Conservation (phyloP, 2,113 vertebrate species). For the Neolamprologus sp. region DNA sequence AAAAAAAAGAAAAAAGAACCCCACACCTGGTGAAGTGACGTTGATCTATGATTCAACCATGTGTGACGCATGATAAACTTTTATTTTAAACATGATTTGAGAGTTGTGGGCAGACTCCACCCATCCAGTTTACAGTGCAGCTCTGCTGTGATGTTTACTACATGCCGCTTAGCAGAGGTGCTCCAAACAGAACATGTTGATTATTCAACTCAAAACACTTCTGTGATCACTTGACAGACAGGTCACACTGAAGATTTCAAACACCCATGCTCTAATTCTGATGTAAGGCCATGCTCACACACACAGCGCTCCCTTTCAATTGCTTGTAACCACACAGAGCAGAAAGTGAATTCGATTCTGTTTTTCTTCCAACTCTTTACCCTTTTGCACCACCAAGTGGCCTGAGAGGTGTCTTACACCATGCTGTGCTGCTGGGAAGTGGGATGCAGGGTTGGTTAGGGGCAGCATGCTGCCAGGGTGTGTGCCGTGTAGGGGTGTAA, state of each 20-base stretch:
- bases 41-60: background rate
- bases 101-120: background rate
- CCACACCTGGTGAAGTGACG: background rate
- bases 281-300: conserved; percentile 43
- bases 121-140: background rate
- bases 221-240: background rate
- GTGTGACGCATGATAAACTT: background rate
- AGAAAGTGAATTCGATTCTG: background rate
- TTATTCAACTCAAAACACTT: background rate
- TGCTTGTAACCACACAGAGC: background rate
- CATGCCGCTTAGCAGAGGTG: background rate
- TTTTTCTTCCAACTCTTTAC: background rate
- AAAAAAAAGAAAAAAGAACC: background rate
- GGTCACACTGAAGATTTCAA: background rate
- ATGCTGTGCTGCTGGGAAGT: conserved; percentile 26
- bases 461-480: conserved; percentile 44
- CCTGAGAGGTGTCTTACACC: background rate
- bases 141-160: background rate
- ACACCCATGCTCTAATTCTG: conserved; percentile 30
- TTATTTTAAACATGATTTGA: background rate
- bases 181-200: background rate
- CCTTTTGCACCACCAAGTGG: background rate
- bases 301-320: background rate
- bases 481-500: background rate
- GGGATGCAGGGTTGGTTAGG: conserved; percentile 1